Percentiles rank a stretch among this genome's conserved stretches.
Conservation (phyloP, 2,113 vertebrate genomes). For the Mastomys natalensis region DNA sequence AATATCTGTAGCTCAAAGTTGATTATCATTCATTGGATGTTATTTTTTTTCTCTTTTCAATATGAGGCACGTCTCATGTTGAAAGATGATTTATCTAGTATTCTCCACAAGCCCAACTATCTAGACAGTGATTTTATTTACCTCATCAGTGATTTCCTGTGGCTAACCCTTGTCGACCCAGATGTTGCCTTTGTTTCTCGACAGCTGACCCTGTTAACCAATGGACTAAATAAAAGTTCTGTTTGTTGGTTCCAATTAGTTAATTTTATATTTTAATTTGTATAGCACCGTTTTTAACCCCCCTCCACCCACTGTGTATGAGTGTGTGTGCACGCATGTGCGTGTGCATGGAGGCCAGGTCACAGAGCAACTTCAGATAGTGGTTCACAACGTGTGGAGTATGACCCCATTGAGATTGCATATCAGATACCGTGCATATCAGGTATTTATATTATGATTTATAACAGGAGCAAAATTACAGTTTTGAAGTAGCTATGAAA, state of each 20-base stretch:
- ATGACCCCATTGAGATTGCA: not conserved
- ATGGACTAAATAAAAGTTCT: not conserved
- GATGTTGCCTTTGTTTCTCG: not conserved
- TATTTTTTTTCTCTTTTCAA: constrained; percentile 41
- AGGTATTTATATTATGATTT: not conserved
- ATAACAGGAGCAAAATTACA: not conserved
- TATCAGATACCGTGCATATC: not conserved
- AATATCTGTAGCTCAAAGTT: constrained; percentile 32
- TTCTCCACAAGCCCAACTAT: not conserved
- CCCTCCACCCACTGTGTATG: not conserved
- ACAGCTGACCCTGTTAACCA: not conserved
- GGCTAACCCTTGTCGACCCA: not conserved
- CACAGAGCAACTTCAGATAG: not conserved
- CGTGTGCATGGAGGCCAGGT: not conserved
- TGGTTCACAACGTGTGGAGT: not conserved
- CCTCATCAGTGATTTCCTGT: not conserved
- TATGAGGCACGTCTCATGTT: not conserved
- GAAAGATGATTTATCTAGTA: not conserved
- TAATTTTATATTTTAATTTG: constrained; percentile 53
- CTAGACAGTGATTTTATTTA: not conserved
- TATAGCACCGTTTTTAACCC: not conserved
- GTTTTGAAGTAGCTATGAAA: not conserved
- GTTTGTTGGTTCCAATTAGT: constrained; percentile 9
- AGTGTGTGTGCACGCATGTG: not conserved
- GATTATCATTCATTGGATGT: not conserved